Evolutionary conservation across 2,888 invertebrate species (phyloP).

Genomic region (Epinotia brunnichana): DNA sequence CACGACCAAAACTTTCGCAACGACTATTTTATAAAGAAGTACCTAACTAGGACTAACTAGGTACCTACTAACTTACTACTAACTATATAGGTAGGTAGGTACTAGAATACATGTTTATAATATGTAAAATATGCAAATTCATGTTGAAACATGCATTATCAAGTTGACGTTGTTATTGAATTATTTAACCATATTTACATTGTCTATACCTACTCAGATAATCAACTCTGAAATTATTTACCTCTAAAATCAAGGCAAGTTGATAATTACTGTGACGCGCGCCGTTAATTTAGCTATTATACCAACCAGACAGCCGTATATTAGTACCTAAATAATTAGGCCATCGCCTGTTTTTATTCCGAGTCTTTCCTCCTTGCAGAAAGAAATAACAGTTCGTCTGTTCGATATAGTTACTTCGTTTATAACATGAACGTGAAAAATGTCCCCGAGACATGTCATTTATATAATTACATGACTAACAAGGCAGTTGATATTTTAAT

Average conservation of each 20-base stretch:
- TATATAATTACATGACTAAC: slow-evolving; percentile 1
- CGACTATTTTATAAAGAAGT: no score
- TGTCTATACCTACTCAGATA: background rate
- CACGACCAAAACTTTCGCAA: no score
- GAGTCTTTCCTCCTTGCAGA: background rate
- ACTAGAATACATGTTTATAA: no score
- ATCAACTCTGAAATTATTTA: background rate
- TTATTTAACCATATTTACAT: background rate
- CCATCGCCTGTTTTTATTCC: slow-evolving; percentile 7
- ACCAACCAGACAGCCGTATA: slow-evolving; percentile 7
- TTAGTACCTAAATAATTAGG: slow-evolving; percentile 23
- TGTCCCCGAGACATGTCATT: background rate
- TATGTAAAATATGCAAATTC: background rate
- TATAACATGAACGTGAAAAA: background rate
- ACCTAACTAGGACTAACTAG: no score
- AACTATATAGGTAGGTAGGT: no score
- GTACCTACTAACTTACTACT: no score
- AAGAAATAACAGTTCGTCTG: background rate
- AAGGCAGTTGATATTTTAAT: background rate
- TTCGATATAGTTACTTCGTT: background rate
- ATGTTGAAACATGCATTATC: background rate
- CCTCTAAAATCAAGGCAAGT: slow-evolving; percentile 11
- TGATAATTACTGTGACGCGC: background rate
- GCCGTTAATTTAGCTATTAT: slow-evolving; percentile 2
- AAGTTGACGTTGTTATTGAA: slow-evolving; percentile 4